phyloP scores from a whole-genome alignment of 2,888 invertebrate species.

The Cheilosia vernalis region DNA sequence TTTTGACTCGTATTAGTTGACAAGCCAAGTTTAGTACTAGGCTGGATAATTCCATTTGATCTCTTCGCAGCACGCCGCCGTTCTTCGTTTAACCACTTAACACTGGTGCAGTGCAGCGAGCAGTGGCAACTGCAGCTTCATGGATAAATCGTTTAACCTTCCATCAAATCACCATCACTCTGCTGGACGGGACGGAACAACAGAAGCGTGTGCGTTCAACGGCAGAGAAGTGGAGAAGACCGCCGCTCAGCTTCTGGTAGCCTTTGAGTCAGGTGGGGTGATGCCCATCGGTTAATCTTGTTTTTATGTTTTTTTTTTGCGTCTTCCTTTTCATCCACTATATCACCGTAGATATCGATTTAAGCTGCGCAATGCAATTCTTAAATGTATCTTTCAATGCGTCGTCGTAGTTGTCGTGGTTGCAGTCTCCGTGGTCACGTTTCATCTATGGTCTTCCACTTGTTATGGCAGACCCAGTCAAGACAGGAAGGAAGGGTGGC shows the following conservation, averaged over 20 bases:
- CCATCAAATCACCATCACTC: conserved; percentile 55
- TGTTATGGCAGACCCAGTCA: conserved; percentile 48
- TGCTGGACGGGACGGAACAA: conserved; percentile 32
- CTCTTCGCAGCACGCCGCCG: conserved; percentile 9
- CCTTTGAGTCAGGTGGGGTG: conserved; percentile 36
- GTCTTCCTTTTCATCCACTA: conserved; percentile 23
- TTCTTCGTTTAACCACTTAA: conserved; percentile 55
- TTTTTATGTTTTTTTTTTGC: conserved; percentile 56
- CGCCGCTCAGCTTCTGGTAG: conserved; percentile 38
- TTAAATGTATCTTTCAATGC: conserved; percentile 53
- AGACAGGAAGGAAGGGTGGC: conserved; percentile 64
- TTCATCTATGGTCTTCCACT: conserved; percentile 63
- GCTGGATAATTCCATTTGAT: conserved; percentile 54
- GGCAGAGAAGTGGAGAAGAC: conserved; percentile 24
- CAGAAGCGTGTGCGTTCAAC: conserved; percentile 61
- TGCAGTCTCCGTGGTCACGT: conserved; percentile 50
- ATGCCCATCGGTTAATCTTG: conserved; percentile 68
- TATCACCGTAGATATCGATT: conserved; percentile 62
- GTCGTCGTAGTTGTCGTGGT: conserved; percentile 3
- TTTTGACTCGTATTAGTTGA: conserved; percentile 49
- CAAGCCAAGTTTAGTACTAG: conserved; percentile 44
- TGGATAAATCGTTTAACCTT: conserved; percentile 63
- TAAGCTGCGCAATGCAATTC: conserved; percentile 39
- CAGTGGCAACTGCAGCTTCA: conserved; percentile 57
- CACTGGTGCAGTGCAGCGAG: conserved; percentile 34